Evolutionary conservation across 2,113 vertebrate genomes (phyloP).

Genomic region (Phycodurus eques): DNA sequence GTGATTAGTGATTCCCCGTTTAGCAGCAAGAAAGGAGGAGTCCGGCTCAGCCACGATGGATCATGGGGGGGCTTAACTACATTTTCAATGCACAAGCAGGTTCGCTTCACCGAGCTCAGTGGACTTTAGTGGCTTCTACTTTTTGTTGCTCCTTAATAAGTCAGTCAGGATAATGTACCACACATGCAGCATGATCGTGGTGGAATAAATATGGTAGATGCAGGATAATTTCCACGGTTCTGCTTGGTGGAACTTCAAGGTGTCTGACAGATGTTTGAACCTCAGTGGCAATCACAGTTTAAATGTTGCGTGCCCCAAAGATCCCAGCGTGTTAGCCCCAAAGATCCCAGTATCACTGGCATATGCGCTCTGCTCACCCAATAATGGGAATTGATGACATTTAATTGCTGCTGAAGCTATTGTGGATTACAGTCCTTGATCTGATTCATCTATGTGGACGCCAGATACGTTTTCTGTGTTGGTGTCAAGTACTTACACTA

Average conservation of each 20-base stretch:
- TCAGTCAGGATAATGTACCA: neutral
- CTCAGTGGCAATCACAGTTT: slow-evolving; percentile 6
- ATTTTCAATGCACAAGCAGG: slow-evolving; percentile 36
- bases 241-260: slow-evolving; percentile 4
- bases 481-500: neutral
- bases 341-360: slow-evolving; percentile 12
- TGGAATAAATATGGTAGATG: neutral
- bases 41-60: slow-evolving; percentile 33
- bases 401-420: neutral
- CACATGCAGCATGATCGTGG: neutral
- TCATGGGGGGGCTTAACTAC: slow-evolving; percentile 35
- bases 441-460: neutral
- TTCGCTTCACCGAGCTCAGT: slow-evolving; percentile 9
- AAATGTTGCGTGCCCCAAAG: slow-evolving; percentile 11
- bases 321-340: neutral
- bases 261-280: slow-evolving; percentile 7
- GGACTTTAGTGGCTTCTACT: neutral
- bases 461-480: neutral
- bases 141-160: neutral
- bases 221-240: neutral
- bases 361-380: neutral
- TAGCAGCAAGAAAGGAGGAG: slow-evolving; percentile 29
- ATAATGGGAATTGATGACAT: neutral
- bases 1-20: slow-evolving; percentile 47
- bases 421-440: neutral